Evolutionary conservation across 2,888 invertebrate species (phyloP).

Genomic region (Neria commutata): DNA sequence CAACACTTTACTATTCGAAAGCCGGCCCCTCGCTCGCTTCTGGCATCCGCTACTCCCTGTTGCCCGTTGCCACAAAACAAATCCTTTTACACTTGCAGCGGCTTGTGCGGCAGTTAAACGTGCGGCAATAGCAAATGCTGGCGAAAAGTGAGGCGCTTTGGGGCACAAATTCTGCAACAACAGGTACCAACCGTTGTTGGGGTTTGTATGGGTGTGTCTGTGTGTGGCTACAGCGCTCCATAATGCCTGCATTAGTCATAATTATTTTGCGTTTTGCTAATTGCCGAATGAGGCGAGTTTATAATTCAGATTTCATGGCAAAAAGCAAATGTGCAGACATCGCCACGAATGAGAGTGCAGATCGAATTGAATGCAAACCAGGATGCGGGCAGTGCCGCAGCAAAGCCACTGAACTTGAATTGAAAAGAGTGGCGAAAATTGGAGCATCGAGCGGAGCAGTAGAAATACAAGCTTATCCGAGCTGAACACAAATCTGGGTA

Average conservation of each 20-base stretch:
- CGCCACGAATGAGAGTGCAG: background rate
- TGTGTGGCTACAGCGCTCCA: background rate
- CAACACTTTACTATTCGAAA: background rate
- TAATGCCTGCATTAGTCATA: background rate
- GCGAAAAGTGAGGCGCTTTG: too few relatives aligned
- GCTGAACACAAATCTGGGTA: too few relatives aligned
- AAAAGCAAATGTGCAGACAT: background rate
- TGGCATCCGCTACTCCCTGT: background rate
- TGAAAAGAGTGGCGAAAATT: too few relatives aligned
- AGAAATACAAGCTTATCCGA: too few relatives aligned
- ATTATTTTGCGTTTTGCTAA: background rate
- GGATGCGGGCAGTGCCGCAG: background rate
- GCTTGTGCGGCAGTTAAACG: constrained; percentile 11
- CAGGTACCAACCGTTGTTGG: too few relatives aligned
- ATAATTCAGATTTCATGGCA: background rate
- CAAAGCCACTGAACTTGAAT: too few relatives aligned
- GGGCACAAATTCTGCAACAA: too few relatives aligned
- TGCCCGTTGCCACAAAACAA: constrained; percentile 14
- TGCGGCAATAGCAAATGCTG: background rate
- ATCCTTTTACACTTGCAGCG: constrained; percentile 20
- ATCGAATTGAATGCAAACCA: background rate
- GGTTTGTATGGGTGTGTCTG: background rate
- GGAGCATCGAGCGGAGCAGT: too few relatives aligned
- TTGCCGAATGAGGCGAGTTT: background rate
- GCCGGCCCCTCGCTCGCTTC: background rate